phyloP scores from a whole-genome alignment of 2,888 invertebrate genomes.

The Polydrusus cervinus region DNA sequence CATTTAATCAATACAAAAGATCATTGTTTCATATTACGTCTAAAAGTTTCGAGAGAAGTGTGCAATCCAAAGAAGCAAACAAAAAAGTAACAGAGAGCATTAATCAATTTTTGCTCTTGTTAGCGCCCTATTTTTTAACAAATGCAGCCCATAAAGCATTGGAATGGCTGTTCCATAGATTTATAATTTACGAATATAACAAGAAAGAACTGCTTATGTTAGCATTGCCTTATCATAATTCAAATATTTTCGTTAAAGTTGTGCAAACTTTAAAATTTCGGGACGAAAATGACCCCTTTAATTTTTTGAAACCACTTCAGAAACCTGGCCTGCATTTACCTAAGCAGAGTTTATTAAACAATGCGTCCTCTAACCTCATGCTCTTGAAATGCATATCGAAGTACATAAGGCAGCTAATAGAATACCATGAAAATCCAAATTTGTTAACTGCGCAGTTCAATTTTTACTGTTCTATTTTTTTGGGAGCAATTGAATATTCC shows the following conservation, averaged over 20 bases:
- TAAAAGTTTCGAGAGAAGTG: slow-evolving; percentile 85
- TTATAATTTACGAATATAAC: slow-evolving; percentile 92
- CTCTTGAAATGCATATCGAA: slow-evolving; percentile 79
- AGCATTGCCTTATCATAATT: slow-evolving; percentile 94
- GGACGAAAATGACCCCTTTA: slow-evolving; percentile 78
- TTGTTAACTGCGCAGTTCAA: slow-evolving; percentile 82
- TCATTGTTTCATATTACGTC: slow-evolving; percentile 86
- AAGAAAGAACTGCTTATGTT: slow-evolving; percentile 85
- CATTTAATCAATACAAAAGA: slow-evolving; percentile 82
- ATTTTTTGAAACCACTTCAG: slow-evolving; percentile 84
- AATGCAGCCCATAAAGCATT: slow-evolving; percentile 91
- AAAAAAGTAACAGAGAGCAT: slow-evolving; percentile 83
- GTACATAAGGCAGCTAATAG: slow-evolving; percentile 75
- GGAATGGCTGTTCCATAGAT: slow-evolving; percentile 96
- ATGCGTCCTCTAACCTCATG: slow-evolving; percentile 77
- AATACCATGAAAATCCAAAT: slow-evolving; percentile 76
- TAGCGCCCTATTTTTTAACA: slow-evolving; percentile 92
- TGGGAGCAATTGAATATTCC: slow-evolving; percentile 80
- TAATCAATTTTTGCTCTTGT: slow-evolving; percentile 82
- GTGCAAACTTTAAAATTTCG: slow-evolving; percentile 84
- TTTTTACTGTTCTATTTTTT: slow-evolving; percentile 85
- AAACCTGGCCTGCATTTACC: slow-evolving; percentile 84
- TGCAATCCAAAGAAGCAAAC: slow-evolving; percentile 85
- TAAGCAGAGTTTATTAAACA: slow-evolving; percentile 82
- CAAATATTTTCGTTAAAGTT: slow-evolving; percentile 88